phyloP scores from a whole-genome alignment of 2,797 vertebrate species.

The Echeneis naucrates region DNA sequence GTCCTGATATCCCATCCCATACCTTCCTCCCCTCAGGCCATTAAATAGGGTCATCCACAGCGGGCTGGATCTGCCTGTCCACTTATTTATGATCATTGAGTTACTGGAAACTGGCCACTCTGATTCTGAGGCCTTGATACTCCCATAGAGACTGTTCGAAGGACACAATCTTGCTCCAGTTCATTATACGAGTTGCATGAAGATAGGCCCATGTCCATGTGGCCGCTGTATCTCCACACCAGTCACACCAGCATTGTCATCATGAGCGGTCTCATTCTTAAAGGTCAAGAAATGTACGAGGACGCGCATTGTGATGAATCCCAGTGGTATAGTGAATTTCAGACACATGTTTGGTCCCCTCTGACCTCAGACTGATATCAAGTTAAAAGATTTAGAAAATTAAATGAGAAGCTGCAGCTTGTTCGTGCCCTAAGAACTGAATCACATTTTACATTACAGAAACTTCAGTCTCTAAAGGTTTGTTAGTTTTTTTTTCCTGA shows the following conservation, averaged over 20 bases:
- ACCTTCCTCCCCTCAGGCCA: constrained; percentile 10
- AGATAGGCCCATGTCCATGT: constrained; percentile 11
- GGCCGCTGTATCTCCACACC: background rate
- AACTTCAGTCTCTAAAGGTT: constrained; percentile 26
- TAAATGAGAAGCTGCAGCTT: constrained; percentile 42
- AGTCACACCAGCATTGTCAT: constrained; percentile 13
- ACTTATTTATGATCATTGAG: constrained; percentile 60
- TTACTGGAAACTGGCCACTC: constrained; percentile 21
- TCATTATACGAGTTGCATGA: constrained; percentile 17
- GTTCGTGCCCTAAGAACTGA: constrained; percentile 46
- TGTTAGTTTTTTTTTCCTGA: constrained; percentile 4
- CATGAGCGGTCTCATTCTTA: constrained; percentile 56
- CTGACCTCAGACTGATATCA: constrained; percentile 39
- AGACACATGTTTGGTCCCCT: constrained; percentile 35
- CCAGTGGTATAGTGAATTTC: constrained; percentile 34
- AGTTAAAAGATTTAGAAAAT: constrained; percentile 35
- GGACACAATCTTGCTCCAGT: constrained; percentile 24
- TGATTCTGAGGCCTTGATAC: constrained; percentile 38
- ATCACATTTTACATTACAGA: constrained; percentile 41
- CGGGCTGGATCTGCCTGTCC: constrained; percentile 24
- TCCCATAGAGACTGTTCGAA: constrained; percentile 43
- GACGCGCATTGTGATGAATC: constrained; percentile 35
- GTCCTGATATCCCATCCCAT: background rate
- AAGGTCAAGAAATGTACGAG: constrained; percentile 7
- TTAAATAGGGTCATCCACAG: constrained; percentile 28